A percentile compares a stretch with the other conserved stretches of the same genome.
These are phyloP conservation scores for Ips typographus DNA, from an alignment of 1,140 invertebrate genomes.

Conservation along the genomic window DNA sequence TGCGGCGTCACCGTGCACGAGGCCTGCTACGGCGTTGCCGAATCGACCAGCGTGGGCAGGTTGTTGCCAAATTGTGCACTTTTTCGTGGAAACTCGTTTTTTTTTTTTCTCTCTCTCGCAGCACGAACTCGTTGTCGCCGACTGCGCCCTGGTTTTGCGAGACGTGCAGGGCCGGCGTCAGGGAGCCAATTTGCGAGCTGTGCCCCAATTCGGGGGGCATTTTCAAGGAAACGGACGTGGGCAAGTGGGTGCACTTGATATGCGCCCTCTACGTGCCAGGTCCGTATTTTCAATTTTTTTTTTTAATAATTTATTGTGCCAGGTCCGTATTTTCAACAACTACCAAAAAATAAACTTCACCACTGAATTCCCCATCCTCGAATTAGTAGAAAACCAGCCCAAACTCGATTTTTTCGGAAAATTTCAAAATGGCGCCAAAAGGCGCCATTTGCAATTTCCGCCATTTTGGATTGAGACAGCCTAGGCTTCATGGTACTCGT, in stretches of 20 bases:
- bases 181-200: constrained; percentile 82
- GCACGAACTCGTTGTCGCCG: constrained; percentile 86
- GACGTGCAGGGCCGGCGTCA: constrained; percentile 90
- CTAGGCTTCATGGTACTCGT: no score
- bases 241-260: constrained; percentile 96
- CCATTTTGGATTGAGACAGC: no score
- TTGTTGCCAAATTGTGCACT: no score
- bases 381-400: no score
- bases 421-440: no score
- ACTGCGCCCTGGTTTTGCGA: constrained; percentile 99
- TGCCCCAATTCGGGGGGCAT: constrained; percentile 90
- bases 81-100: no score
- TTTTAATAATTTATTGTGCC: neutral
- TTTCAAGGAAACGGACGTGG: constrained; percentile 94
- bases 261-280: constrained; percentile 60
- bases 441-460: no score
- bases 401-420: no score
- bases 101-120: constrained; percentile 15
- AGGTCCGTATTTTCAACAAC: no score
- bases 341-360: no score
- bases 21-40: constrained; percentile 95
- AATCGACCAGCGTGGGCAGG: constrained; percentile 83
- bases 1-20: constrained; percentile 96
- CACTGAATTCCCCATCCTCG: no score
- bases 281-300: neutral